phyloP scores from a whole-genome alignment of 1,140 invertebrate species.

The Sitobion miscanthi region DNA sequence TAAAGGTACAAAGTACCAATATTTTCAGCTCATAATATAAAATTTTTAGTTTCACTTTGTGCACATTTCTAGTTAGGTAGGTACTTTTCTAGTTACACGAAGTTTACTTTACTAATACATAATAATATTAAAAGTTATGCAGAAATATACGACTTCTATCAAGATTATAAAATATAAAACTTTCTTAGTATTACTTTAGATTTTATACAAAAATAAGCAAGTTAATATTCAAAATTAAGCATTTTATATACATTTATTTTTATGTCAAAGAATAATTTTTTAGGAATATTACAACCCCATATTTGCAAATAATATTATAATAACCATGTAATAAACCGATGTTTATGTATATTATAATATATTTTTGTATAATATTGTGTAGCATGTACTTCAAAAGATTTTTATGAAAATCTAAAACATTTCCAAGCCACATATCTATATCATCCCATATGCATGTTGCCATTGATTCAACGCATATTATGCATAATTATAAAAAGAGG shows the following conservation, averaged over 20 bases:
- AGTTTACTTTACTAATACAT: background rate
- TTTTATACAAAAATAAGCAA: background rate
- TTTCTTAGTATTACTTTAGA: background rate
- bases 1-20: background rate
- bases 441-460: background rate
- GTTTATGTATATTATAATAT: background rate
- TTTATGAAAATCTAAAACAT: background rate
- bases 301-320: background rate
- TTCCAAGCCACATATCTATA: background rate
- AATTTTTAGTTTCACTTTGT: background rate
- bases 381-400: background rate
- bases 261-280: background rate
- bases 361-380: background rate
- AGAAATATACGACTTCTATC: background rate
- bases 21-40: background rate
- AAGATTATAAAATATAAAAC: background rate
- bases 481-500: too few species aligned
- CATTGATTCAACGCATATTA: too few species aligned
- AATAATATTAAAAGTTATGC: background rate
- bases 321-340: background rate
- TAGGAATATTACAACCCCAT: background rate
- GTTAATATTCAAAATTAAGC: background rate
- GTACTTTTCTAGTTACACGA: background rate
- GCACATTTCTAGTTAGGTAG: background rate
- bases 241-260: background rate